Evolutionary conservation across 2,113 vertebrate species (phyloP).

Genomic region (Nycticorax nycticorax): DNA sequence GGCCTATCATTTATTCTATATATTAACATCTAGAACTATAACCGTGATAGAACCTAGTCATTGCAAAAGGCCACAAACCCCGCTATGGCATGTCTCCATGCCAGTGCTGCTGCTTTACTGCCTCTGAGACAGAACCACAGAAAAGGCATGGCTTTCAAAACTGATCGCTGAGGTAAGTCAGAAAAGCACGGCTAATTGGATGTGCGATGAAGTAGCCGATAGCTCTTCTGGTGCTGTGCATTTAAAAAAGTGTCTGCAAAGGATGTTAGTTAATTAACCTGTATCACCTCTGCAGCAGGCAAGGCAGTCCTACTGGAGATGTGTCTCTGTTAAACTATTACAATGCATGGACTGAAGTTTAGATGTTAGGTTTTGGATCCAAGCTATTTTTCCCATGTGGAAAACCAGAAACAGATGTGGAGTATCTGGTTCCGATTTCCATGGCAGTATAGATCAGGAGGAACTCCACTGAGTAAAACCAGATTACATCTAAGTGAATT

Average conservation of each 20-base stretch:
- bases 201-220: not conserved
- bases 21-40: constrained; percentile 73
- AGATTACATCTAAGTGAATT: constrained; percentile 7
- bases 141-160: constrained; percentile 27
- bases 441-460: not conserved
- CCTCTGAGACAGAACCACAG: constrained; percentile 23
- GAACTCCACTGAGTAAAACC: constrained; percentile 1
- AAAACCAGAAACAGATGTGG: constrained; percentile 31
- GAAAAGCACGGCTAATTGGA: not conserved
- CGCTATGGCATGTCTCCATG: not conserved
- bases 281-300: not conserved
- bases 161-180: not conserved
- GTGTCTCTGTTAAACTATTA: not conserved
- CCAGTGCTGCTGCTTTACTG: constrained; percentile 39
- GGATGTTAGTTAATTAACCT: not conserved
- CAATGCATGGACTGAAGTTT: not conserved
- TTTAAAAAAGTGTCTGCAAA: not conserved
- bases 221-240: not conserved
- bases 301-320: not conserved
- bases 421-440: constrained; percentile 35
- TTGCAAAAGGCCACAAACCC: constrained; percentile 63
- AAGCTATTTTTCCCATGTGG: not conserved
- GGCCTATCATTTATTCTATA: constrained; percentile 75
- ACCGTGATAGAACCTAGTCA: constrained; percentile 56
- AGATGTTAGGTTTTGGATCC: not conserved